Conservation (phyloP, 2,113 vertebrate genomes). For the Leptodactylus fuscus region DNA sequence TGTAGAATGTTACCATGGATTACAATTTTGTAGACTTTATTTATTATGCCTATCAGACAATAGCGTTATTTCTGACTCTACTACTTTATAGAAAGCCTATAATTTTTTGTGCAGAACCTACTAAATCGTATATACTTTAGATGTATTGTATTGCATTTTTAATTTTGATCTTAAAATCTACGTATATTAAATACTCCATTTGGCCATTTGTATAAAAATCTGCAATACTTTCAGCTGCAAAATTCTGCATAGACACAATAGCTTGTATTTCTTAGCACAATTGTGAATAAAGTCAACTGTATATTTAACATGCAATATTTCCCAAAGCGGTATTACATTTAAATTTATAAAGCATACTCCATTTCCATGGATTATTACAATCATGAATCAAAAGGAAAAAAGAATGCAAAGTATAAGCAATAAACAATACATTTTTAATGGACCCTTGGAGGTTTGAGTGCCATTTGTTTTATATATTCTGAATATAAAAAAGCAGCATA, state of each 20-base stretch:
- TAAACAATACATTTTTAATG: constrained; percentile 39
- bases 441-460: constrained; percentile 1
- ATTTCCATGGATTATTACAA: constrained; percentile 24
- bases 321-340: constrained; percentile 17
- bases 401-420: constrained; percentile 20
- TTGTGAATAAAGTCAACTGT: neutral
- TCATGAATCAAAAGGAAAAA: constrained; percentile 40
- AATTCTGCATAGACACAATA: neutral
- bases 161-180: too few species aligned
- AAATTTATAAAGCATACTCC: constrained; percentile 6
- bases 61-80: too few species aligned
- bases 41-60: too few species aligned
- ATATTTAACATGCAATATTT: constrained; percentile 27
- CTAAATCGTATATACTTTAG: too few species aligned
- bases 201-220: neutral
- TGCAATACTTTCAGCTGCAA: neutral
- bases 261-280: neutral
- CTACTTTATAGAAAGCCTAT: too few species aligned
- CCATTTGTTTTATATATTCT: neutral
- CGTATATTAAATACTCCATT: neutral
- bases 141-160: too few species aligned
- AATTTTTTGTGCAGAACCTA: too few species aligned
- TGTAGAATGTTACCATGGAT: too few species aligned
- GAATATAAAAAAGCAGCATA: neutral
- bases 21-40: too few species aligned